Conservation (phyloP, 2,888 invertebrate genomes). For the Polia nebulosa region DNA sequence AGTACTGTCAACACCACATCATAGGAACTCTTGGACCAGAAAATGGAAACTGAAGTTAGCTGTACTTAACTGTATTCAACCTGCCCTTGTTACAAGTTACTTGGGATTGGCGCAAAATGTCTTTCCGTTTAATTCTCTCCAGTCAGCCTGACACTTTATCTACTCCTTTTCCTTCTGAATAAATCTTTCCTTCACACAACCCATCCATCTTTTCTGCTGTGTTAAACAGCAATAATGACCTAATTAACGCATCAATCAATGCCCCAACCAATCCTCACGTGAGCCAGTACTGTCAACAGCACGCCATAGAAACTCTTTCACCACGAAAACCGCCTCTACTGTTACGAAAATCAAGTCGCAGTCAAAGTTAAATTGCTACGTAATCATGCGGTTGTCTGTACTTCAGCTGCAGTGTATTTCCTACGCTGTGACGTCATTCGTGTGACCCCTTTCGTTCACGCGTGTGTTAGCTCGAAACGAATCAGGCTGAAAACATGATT, state of each 20-base stretch:
- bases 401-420: conserved; percentile 57
- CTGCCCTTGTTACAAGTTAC: no score
- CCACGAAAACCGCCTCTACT: background rate
- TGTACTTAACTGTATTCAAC: no score
- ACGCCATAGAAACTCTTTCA: background rate
- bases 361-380: background rate
- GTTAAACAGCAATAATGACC: conserved; percentile 12
- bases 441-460: conserved; percentile 57
- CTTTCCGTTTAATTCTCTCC: background rate
- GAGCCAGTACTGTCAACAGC: conserved; percentile 21
- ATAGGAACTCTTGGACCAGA: no score
- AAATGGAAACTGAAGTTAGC: no score
- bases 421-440: conserved; percentile 58
- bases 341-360: background rate
- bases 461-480: conserved; percentile 41
- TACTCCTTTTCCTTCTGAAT: background rate
- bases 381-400: conserved; percentile 19
- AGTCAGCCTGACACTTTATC: background rate
- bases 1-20: no score
- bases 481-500: conserved; percentile 54
- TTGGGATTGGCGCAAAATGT: no score
- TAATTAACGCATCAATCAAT: conserved; percentile 37
- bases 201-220: background rate
- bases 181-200: background rate
- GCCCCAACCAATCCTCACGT: conserved; percentile 5